A percentile compares a stretch with the other conserved stretches of the same genome.
These are phyloP conservation scores for Pasiphila rectangulata DNA, from an alignment of 2,888 invertebrate species.

Conservation along the genomic window DNA sequence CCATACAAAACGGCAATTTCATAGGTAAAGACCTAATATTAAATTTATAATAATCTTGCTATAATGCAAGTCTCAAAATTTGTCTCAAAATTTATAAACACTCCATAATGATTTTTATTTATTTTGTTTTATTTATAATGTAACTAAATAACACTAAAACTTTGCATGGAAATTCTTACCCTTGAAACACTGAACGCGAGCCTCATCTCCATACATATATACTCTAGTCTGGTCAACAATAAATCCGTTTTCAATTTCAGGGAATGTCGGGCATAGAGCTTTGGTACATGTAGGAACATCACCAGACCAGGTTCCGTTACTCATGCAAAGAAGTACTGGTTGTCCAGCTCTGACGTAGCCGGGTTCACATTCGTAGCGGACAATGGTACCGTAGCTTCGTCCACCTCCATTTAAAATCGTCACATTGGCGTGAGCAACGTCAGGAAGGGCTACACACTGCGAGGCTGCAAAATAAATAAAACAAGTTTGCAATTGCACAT, in stretches of 20 bases:
- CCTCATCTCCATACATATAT: conserved; percentile 94
- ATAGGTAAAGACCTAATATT: too few relatives aligned
- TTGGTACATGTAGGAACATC: conserved; percentile 93
- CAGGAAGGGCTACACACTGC: conserved; percentile 92
- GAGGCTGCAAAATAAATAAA: conserved; percentile 83
- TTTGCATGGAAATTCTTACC: conserved; percentile 56
- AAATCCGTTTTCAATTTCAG: conserved; percentile 92
- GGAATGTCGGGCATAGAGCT: conserved; percentile 86
- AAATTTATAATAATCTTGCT: too few relatives aligned
- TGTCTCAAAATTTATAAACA: too few relatives aligned
- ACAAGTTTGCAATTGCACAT: conserved; percentile 5
- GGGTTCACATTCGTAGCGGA: conserved; percentile 94
- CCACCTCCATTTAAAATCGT: conserved; percentile 94
- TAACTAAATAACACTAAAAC: background rate
- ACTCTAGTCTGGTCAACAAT: conserved; percentile 88
- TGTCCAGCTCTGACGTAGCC: conserved; percentile 93
- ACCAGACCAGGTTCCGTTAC: conserved; percentile 97
- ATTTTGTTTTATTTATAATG: background rate
- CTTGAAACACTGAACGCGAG: conserved; percentile 93
- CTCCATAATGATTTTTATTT: conserved; percentile 24
- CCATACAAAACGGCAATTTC: too few relatives aligned
- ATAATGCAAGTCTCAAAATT: too few relatives aligned
- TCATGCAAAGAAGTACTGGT: conserved; percentile 96
- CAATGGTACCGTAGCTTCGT: conserved; percentile 95
- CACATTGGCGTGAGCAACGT: conserved; percentile 92